Conservation (phyloP, 2,888 invertebrate species). For the Agriopis aurantiaria region DNA sequence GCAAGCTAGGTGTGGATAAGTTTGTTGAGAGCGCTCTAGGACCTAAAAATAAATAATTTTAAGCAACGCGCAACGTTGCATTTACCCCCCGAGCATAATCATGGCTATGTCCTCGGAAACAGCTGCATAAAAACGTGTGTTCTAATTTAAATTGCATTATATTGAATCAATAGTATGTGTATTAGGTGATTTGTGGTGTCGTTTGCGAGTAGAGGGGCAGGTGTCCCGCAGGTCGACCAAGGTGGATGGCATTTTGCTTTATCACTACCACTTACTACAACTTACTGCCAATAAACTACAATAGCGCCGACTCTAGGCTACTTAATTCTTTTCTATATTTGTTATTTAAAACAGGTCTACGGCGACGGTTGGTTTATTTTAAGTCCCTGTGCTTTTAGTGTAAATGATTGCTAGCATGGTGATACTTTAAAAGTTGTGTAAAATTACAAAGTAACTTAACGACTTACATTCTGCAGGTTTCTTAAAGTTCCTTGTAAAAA, state of each 20-base stretch:
- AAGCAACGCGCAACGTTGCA: too few relatives aligned
- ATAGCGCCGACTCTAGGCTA: conserved; percentile 27
- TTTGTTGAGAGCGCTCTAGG: too few relatives aligned
- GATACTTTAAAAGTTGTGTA: not conserved
- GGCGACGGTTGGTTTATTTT: not conserved
- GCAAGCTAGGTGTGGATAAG: too few relatives aligned
- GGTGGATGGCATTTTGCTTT: conserved; percentile 68
- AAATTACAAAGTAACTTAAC: conserved; percentile 6
- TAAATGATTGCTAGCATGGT: not conserved
- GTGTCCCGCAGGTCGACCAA: conserved; percentile 59
- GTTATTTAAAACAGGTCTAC: conserved; percentile 34
- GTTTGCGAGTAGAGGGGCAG: conserved; percentile 53
- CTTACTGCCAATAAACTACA: conserved; percentile 43
- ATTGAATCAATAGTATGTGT: conserved; percentile 11
- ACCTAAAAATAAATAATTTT: too few relatives aligned
- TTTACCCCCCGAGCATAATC: too few relatives aligned
- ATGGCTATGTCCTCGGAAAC: too few relatives aligned
- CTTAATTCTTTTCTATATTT: conserved; percentile 34
- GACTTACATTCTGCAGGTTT: not conserved
- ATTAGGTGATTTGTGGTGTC: conserved; percentile 28
- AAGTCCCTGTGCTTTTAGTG: not conserved
- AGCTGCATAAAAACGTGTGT: not conserved
- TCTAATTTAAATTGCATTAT: not conserved
- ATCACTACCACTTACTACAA: conserved; percentile 52
- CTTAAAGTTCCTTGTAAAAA: conserved; percentile 1